Conservation (phyloP, 2,797 vertebrate genomes). For the Gobionotothen gibberifrons region DNA sequence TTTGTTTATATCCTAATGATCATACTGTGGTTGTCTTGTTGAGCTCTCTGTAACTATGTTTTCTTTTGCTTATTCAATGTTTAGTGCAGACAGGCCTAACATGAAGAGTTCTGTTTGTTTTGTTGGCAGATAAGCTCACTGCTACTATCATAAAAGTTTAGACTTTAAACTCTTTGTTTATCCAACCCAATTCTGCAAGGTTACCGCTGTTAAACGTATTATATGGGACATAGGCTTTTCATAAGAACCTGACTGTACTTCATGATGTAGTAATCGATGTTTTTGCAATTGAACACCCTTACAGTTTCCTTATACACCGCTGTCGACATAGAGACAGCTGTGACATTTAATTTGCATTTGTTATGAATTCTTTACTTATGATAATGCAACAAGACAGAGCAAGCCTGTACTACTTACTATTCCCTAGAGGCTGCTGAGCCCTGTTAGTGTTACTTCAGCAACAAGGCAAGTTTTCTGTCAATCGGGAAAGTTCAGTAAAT, state of each 20-base stretch:
- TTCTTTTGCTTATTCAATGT: conserved; percentile 20
- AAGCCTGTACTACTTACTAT: too few species aligned
- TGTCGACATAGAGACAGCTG: too few species aligned
- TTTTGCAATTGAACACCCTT: too few species aligned
- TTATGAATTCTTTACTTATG: too few species aligned
- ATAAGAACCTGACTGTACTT: not conserved
- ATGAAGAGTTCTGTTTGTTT: not conserved
- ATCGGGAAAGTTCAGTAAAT: too few species aligned
- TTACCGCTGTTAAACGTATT: not conserved
- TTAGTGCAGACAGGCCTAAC: conserved; percentile 11
- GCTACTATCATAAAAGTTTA: conserved; percentile 26
- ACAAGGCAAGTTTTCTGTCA: too few species aligned
- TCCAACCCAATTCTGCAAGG: not conserved
- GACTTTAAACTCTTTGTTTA: conserved; percentile 12
- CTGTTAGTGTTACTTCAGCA: too few species aligned
- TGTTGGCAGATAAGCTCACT: not conserved
- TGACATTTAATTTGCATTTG: too few species aligned
- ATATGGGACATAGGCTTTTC: not conserved
- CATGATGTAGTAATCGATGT: too few species aligned
- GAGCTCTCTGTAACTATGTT: not conserved
- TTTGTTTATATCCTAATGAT: not conserved
- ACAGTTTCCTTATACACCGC: too few species aligned
- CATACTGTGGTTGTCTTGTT: not conserved
- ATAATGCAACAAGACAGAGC: too few species aligned
- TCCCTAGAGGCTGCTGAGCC: too few species aligned